phyloP scores from a whole-genome alignment of 2,888 invertebrate genomes.

The Dryococelus australis region DNA sequence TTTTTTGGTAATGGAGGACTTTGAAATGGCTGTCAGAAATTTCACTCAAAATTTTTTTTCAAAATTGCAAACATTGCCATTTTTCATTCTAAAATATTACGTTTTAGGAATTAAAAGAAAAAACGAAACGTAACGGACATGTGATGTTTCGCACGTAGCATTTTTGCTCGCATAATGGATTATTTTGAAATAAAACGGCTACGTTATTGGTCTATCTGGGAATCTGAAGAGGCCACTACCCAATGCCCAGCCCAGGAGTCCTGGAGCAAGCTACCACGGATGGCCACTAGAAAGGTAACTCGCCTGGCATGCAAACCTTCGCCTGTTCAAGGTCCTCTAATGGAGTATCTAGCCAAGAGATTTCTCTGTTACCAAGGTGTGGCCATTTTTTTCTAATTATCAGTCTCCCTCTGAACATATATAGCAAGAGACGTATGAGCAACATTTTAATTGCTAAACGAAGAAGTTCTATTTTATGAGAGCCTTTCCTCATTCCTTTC shows the following conservation, averaged over 20 bases:
- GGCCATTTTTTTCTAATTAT: background rate
- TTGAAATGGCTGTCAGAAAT: too few species aligned
- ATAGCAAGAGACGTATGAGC: background rate
- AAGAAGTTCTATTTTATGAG: background rate
- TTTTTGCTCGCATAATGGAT: too few species aligned
- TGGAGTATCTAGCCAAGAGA: slow-evolving; percentile 13
- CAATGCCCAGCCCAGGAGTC: background rate
- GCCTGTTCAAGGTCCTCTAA: background rate
- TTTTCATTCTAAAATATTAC: too few species aligned
- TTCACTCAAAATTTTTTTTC: too few species aligned
- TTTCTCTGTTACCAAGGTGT: background rate
- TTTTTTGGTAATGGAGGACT: too few species aligned
- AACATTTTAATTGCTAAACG: background rate
- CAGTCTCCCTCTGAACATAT: background rate
- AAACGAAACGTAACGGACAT: too few species aligned
- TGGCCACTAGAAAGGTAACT: background rate
- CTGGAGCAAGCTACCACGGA: background rate
- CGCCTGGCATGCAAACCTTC: background rate
- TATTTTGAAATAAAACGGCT: too few species aligned
- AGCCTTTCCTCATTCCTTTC: background rate
- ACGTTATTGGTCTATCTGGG: too few species aligned
- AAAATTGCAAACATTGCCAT: too few species aligned
- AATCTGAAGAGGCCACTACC: too few species aligned
- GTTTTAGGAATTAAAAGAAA: too few species aligned
- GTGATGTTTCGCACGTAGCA: too few species aligned